A percentile compares a stretch with the other conserved stretches of the same genome.
Evolutionary conservation across 2,113 vertebrate species (phyloP).

Genomic region (Camelus bactrianus): DNA sequence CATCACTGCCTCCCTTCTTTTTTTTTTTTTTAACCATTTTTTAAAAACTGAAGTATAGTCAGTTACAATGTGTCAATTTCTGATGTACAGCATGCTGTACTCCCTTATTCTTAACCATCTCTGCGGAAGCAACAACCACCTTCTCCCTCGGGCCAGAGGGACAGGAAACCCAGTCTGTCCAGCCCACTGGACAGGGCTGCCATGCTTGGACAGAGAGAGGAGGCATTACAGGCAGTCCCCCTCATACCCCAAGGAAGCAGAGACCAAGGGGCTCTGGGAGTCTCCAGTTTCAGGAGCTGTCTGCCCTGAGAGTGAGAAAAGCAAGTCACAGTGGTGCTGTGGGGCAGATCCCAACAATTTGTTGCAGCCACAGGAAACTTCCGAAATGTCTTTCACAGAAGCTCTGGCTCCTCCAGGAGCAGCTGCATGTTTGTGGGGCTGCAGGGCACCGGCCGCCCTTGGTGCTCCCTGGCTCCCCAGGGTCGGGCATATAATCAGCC

Average conservation of each 20-base stretch:
- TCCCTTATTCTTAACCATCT: neutral
- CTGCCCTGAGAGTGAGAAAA: conserved; percentile 27
- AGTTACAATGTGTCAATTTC: too few relatives aligned
- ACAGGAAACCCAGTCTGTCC: too few relatives aligned
- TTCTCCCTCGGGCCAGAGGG: neutral
- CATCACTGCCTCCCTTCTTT: too few relatives aligned
- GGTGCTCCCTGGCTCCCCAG: neutral
- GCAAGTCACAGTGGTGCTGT: conserved; percentile 18
- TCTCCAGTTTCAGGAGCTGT: conserved; percentile 44
- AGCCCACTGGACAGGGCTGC: fast-evolving
- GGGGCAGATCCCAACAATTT: conserved; percentile 26
- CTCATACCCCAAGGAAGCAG: conserved; percentile 46
- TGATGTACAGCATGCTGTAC: too few relatives aligned
- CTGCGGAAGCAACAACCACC: neutral
- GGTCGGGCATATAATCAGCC: neutral
- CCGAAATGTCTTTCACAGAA: conserved; percentile 64
- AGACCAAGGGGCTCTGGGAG: conserved; percentile 34
- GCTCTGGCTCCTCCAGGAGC: neutral
- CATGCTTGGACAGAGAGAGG: neutral
- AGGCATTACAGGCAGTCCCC: neutral
- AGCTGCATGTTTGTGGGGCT: neutral
- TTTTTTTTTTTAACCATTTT: too few relatives aligned
- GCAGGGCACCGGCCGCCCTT: neutral
- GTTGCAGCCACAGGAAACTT: conserved; percentile 68
- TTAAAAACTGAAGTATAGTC: too few relatives aligned